Conservation (phyloP, 2,113 vertebrate genomes). For the Potamarius usumacintae region DNA sequence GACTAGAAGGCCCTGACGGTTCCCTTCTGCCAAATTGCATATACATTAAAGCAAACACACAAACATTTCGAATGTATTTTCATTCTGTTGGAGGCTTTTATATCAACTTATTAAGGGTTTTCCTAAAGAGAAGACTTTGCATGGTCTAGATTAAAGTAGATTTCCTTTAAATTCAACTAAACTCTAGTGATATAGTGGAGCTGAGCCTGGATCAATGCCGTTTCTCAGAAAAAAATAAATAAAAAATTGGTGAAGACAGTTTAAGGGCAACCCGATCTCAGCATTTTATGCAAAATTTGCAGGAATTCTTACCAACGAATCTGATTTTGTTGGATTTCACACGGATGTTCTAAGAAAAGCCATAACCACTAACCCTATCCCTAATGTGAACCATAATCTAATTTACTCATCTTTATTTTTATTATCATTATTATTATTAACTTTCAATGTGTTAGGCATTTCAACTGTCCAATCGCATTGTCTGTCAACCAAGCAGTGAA, state of each 20-base stretch:
- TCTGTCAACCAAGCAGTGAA: not conserved
- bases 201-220: not conserved
- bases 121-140: not conserved
- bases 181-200: not conserved
- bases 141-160: not conserved
- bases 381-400: not conserved
- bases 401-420: not conserved
- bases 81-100: not conserved
- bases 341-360: not conserved
- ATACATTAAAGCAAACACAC: not conserved
- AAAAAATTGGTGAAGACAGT: not conserved
- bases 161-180: not conserved
- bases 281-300: not conserved
- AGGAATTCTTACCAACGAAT: not conserved
- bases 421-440: not conserved
- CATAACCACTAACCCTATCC: not conserved
- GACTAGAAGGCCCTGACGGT: no score
- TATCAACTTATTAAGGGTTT: not conserved
- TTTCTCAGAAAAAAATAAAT: not conserved
- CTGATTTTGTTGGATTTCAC: constrained; percentile 10
- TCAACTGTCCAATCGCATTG: not conserved
- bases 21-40: not conserved
- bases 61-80: not conserved
- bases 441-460: not conserved
- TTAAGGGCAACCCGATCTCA: not conserved